These are phyloP conservation scores for Agrochola litura DNA, from an alignment of 2,888 invertebrate genomes.

Conservation along the genomic window DNA sequence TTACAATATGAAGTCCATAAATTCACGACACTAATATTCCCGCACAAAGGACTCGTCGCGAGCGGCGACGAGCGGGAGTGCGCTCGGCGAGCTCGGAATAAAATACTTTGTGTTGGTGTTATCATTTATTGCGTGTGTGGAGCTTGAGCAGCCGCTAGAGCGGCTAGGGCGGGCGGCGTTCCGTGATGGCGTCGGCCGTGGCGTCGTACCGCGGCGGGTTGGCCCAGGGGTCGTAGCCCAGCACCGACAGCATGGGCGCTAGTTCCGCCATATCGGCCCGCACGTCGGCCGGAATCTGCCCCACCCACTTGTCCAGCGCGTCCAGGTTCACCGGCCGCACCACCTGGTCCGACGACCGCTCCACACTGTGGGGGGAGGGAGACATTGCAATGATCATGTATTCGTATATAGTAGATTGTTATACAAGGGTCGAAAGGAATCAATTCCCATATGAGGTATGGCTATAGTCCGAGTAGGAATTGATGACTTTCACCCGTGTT, in stretches of 20 bases:
- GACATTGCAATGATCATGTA: not conserved
- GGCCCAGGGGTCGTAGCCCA: conserved; percentile 98
- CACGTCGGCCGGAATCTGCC: conserved; percentile 97
- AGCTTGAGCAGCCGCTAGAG: conserved; percentile 41
- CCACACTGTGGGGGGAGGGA: conserved; percentile 93
- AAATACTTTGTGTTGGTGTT: conserved; percentile 46
- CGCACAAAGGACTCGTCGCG: not conserved
- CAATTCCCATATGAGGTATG: too few relatives aligned
- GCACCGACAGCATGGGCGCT: conserved; percentile 97
- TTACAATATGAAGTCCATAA: conserved; percentile 39
- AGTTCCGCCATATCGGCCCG: conserved; percentile 97
- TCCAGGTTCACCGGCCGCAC: conserved; percentile 99
- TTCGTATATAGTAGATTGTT: too few relatives aligned
- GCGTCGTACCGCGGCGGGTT: conserved; percentile 98
- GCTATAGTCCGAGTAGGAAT: too few relatives aligned
- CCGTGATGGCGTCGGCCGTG: conserved; percentile 82
- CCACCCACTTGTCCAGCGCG: conserved; percentile 98
- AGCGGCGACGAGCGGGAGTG: conserved; percentile 72
- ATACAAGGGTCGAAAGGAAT: too few relatives aligned
- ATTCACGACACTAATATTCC: conserved; percentile 21
- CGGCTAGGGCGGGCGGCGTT: conserved; percentile 63
- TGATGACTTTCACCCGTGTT: too few relatives aligned
- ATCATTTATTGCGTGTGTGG: conserved; percentile 45
- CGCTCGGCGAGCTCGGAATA: conserved; percentile 88
- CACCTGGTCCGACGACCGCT: conserved; percentile 99